Base-by-base conservation (phyloP, 2,797 vertebrate species). In the Etheostoma nigrum region DNA sequence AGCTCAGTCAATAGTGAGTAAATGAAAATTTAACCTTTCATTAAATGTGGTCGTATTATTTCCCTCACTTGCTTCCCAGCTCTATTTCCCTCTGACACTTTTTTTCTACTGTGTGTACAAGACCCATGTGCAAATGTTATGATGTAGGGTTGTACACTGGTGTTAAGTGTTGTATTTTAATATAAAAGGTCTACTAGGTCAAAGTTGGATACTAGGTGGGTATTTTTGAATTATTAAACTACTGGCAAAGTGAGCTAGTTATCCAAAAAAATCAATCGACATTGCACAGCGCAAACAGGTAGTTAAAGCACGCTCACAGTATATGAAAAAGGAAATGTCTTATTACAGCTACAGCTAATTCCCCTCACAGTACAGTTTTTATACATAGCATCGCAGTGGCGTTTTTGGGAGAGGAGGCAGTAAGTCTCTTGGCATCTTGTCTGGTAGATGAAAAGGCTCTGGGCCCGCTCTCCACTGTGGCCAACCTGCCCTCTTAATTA, bases 11-110 rank as follows among this genome's bases (percentile, higher is more conserved):
- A 95, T 95, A 95, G 93, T 94, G 94, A 95, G 94, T 94, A 95
- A 95, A 95, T 95, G 94, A 95, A 95, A 96, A 95, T 92, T 92
- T 95, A 95, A 95, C 95, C 94, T 96, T 95, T 95, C 94, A 96
- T 95, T 95, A 95, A 96, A 96, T 93, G 94, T 89, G 92, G 91
- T 93, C 89, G 86, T 94, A 93, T 94, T 94, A 94, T 95, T 95
- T 90, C 93, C 93, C 93, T 82, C 78, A 86, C 92, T 93, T 92
- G 91, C 89, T 93, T 93, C 82, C 84, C 81, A 67, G 83, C 92
- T 94, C 91, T 92, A 84, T 94, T 93, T 94, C 72, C 86, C 70
- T 86, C 86, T 79, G 87, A 88, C 89, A 86, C 82, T 85, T 83
- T 82, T 92, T 89, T 86, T 71, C 86, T 87, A 42, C 85, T 84